A percentile compares a stretch with the other conserved stretches of the same genome.
phyloP scores from a whole-genome alignment of 2,113 vertebrate genomes.

The Eonycteris spelaea region DNA sequence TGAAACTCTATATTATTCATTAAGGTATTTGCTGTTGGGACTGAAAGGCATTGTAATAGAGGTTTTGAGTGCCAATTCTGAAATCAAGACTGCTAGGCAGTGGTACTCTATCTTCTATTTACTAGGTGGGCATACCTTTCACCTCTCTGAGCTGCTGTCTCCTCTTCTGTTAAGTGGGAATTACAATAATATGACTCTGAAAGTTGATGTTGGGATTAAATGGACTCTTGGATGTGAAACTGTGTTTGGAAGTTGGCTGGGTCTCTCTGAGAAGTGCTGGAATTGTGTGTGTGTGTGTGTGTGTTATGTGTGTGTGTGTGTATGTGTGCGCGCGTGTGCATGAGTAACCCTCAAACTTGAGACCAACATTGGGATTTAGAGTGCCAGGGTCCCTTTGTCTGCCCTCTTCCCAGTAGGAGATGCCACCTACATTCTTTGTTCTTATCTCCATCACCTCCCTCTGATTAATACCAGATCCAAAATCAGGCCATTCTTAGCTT shows the following conservation, averaged over 20 bases:
- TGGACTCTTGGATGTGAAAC: not conserved
- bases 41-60: not conserved
- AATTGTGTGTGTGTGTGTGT: not conserved
- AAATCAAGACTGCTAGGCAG: not conserved
- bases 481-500: not conserved
- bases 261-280: not conserved
- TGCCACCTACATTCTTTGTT: not conserved
- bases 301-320: not conserved
- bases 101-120: not conserved
- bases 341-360: not conserved
- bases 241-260: not conserved
- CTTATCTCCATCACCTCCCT: not conserved
- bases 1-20: not conserved
- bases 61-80: not conserved
- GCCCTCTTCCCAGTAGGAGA: not conserved
- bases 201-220: not conserved
- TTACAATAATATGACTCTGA: not conserved
- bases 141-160: not conserved
- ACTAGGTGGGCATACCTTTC: not conserved
- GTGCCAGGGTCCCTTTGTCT: not conserved
- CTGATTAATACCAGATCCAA: not conserved
- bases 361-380: not conserved
- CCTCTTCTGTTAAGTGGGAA: not conserved
- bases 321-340: not conserved
- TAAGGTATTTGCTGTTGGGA: not conserved